Base-by-base conservation (phyloP, 2,888 invertebrate species). In the Colostygia pectinataria region DNA sequence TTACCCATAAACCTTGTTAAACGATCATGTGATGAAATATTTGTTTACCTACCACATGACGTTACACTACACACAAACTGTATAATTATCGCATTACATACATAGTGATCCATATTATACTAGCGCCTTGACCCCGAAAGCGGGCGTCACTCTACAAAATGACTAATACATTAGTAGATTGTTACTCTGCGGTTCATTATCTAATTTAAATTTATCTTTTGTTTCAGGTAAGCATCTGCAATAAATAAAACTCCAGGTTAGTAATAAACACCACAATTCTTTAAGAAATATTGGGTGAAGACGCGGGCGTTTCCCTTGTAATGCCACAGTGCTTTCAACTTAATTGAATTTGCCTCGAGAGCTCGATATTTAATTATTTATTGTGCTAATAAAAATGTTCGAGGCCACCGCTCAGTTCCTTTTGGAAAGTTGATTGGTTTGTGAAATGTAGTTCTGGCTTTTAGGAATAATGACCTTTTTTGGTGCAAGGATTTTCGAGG, bases 171-270 rank as follows among this genome's bases (percentile, higher is more conserved):
- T 49, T 55, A 20, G 20, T 46, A 46, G 31, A 31, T 36, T 47
- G 32, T 51, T 57, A 10, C 33, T 2, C 58, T 59, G 62, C 63
- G 51, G 31, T 53, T 46, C 40, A 41, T 59, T 48, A 63, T 63
- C 66, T 65, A 59, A 59, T 59, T 48, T 51, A 14, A 36, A 39
- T 68, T 62, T 71, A 65, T 68, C 54, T 70, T 65, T 63, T 71
- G 63, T 82, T 80, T 50, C 83, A 85, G 83, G 85, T 85, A 85
- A 82, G 78, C 71, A 77, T 68, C 50, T 50, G 56, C 56, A 20
- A 24, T 41, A 44, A 31, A 41, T 33, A 47, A 24, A 25, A 42
- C n/a, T 46, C 29, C 55, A 49, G 48, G 45, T 49, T 43, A 38
- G 51, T 51, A 29, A 38, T 36, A 34, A 41, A 40, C 18, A 23